phyloP scores from a whole-genome alignment of 2,797 vertebrate species.

The Paedocypris micromegethes region DNA sequence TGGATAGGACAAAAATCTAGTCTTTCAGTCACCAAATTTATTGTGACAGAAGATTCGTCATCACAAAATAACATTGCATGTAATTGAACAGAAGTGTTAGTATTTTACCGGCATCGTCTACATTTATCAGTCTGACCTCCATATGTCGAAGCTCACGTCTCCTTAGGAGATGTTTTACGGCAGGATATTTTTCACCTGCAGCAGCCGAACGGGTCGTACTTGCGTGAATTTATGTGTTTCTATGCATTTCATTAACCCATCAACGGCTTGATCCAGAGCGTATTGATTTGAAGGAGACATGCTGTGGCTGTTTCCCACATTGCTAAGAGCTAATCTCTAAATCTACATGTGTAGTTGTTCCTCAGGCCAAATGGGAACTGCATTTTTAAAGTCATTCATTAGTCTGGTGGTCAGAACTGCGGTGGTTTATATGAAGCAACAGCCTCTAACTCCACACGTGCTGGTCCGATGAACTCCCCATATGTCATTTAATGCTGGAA shows the following conservation, averaged over 20 bases:
- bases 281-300: conserved; percentile 8
- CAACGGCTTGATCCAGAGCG: conserved; percentile 16
- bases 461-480: conserved; percentile 22
- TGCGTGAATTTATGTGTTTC: conserved; percentile 10
- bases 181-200: not conserved
- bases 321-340: conserved; percentile 26
- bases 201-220: not conserved
- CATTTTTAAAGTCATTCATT: conserved; percentile 19
- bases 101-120: not conserved
- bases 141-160: conserved; percentile 11
- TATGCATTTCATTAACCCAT: conserved; percentile 23
- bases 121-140: conserved; percentile 36
- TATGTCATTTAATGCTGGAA: conserved; percentile 28
- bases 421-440: conserved; percentile 30
- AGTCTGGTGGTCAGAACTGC: conserved; percentile 28
- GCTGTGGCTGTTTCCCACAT: conserved; percentile 1
- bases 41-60: not conserved
- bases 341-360: conserved; percentile 39
- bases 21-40: no score
- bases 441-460: conserved; percentile 22
- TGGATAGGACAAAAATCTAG: no score
- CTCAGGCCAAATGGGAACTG: conserved; percentile 11
- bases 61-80: not conserved
- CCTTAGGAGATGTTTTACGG: conserved; percentile 20
- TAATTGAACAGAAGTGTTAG: conserved; percentile 1